Evolutionary conservation across 2,113 vertebrate genomes (phyloP).

Genomic region (Bubalus kerabau): DNA sequence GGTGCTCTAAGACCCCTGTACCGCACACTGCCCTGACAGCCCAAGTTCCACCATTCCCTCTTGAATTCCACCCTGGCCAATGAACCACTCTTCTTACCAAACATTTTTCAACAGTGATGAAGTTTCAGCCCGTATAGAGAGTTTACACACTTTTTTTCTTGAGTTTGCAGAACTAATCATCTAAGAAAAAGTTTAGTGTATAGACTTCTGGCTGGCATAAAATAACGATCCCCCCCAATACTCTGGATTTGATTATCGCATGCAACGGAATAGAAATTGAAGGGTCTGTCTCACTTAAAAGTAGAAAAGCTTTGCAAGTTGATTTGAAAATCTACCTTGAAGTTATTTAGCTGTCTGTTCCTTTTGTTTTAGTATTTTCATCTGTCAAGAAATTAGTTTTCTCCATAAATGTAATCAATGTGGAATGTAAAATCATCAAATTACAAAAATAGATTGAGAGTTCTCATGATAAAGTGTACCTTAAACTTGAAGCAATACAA

Average conservation of each 20-base stretch:
- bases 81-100: background rate
- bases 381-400: slow-evolving; percentile 29
- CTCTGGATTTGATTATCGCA: background rate
- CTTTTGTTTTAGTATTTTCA: background rate
- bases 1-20: background rate
- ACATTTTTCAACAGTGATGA: background rate
- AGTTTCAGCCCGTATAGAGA: background rate
- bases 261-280: background rate
- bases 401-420: slow-evolving; percentile 23
- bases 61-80: no score
- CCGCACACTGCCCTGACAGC: accelerated
- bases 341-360: background rate
- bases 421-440: slow-evolving; percentile 31
- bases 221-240: background rate
- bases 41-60: accelerated
- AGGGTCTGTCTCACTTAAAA: background rate
- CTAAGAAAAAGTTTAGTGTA: background rate
- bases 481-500: background rate
- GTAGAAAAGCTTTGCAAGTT: background rate
- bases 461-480: background rate
- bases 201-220: background rate
- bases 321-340: slow-evolving; percentile 15
- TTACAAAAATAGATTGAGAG: background rate
- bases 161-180: background rate
- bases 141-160: background rate